A percentile compares a stretch with the other conserved stretches of the same genome.
Evolutionary conservation across 2,797 vertebrate species (phyloP).

Genomic region (Enteromius thamalakanensis): DNA sequence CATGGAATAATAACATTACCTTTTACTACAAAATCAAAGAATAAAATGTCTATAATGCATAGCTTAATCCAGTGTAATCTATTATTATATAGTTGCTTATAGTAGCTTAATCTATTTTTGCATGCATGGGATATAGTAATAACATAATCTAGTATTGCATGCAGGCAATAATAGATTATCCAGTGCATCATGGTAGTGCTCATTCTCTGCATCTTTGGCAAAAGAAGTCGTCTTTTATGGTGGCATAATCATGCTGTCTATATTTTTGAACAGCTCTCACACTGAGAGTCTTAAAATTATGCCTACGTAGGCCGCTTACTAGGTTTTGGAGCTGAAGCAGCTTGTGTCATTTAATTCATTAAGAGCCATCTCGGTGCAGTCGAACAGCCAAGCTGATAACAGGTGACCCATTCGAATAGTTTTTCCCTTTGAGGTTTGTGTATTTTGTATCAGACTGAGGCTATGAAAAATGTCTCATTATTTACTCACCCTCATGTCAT

Average conservation of each 20-base stretch:
- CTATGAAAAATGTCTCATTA: neutral
- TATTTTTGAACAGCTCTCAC: neutral
- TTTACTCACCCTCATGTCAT: neutral
- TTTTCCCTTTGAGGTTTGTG: neutral
- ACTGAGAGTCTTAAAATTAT: neutral
- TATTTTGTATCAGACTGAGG: neutral
- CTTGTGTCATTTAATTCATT: conserved; percentile 4
- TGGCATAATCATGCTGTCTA: neutral
- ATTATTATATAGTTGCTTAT: neutral
- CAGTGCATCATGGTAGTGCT: neutral
- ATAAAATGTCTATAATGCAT: too few relatives aligned
- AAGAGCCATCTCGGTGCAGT: conserved; percentile 14
- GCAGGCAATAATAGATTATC: neutral
- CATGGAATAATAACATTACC: too few relatives aligned
- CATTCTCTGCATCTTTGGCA: neutral
- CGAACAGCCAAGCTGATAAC: neutral
- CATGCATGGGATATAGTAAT: neutral
- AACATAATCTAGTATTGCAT: neutral
- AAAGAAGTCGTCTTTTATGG: neutral
- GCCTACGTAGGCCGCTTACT: neutral
- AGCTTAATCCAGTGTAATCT: too few relatives aligned
- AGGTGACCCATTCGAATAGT: neutral
- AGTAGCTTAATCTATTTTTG: neutral
- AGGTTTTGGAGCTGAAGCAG: conserved; percentile 11
- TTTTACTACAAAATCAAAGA: too few relatives aligned